Conservation (phyloP, 1,140 invertebrate species). For the Drosophila pseudoananassae region DNA sequence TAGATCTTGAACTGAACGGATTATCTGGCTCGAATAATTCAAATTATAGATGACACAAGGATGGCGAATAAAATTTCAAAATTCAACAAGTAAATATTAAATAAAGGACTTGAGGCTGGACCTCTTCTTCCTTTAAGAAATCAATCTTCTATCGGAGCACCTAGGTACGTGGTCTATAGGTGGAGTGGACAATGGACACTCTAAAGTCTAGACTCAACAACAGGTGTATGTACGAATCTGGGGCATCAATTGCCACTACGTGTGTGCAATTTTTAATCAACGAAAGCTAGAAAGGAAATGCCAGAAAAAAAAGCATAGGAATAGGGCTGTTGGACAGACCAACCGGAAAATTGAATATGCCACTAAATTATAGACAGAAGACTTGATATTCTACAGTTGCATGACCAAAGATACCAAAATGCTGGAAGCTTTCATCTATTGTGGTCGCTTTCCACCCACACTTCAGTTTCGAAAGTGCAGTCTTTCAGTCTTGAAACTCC, state of each 20-base stretch:
- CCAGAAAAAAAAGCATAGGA: slow-evolving; percentile 1
- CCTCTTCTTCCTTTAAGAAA: not conserved
- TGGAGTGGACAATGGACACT: too few relatives aligned
- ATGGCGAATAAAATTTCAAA: too few relatives aligned
- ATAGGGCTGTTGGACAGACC: not conserved
- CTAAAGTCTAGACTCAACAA: slow-evolving; percentile 41
- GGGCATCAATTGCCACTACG: slow-evolving; percentile 77
- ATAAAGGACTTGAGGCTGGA: too few relatives aligned
- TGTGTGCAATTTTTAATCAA: slow-evolving; percentile 71
- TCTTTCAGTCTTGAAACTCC: too few relatives aligned
- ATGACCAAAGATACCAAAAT: slow-evolving; percentile 6
- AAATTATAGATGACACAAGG: too few relatives aligned
- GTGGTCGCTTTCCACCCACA: slow-evolving; percentile 64
- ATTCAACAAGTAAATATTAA: too few relatives aligned
- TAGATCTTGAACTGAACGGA: too few relatives aligned
- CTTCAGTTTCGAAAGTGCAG: slow-evolving; percentile 16
- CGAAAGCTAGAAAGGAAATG: not conserved
- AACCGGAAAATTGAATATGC: slow-evolving; percentile 61
- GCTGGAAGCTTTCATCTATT: slow-evolving; percentile 65
- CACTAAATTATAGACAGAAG: slow-evolving; percentile 54
- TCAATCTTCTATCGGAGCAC: too few relatives aligned
- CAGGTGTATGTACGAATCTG: slow-evolving; percentile 76
- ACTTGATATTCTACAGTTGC: slow-evolving; percentile 51
- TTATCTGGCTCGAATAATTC: too few relatives aligned
- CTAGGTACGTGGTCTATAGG: too few relatives aligned